Percentiles rank a stretch among this genome's conserved stretches.
These are phyloP conservation scores for Pluvialis apricaria DNA, from an alignment of 2,113 vertebrate species.

Conservation along the genomic window DNA sequence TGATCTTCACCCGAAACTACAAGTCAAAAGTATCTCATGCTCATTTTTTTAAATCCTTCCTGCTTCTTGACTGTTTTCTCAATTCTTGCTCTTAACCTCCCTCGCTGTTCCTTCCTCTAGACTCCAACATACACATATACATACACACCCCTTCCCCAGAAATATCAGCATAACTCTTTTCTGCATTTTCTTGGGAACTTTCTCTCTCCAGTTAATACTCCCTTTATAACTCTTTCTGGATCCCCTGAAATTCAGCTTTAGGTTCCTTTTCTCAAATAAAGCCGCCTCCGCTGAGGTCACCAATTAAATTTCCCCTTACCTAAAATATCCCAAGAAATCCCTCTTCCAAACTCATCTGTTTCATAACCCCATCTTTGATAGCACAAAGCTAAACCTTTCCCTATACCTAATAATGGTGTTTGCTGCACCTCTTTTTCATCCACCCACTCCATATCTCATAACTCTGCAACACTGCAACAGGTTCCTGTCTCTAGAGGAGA, in stretches of 20 bases:
- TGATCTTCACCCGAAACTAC: not conserved
- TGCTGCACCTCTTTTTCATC: not conserved
- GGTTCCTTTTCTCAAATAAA: not conserved
- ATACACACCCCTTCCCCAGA: not conserved
- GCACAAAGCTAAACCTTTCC: not conserved
- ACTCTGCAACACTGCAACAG: not conserved
- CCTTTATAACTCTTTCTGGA: not conserved
- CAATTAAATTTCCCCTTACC: not conserved
- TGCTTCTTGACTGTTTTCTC: not conserved
- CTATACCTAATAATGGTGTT: not conserved
- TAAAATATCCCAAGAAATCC: not conserved
- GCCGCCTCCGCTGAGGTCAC: not conserved
- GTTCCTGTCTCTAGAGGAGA: not conserved
- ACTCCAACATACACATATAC: not conserved
- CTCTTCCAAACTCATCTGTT: not conserved
- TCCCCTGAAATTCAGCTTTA: not conserved
- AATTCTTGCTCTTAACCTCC: not conserved
- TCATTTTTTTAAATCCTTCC: not conserved
- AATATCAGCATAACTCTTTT: not conserved
- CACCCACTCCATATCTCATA: not conserved
- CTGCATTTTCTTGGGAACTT: not conserved
- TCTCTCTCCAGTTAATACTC: not conserved
- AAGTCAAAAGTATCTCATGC: not conserved
- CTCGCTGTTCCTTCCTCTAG: not conserved
- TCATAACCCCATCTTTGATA: not conserved